Conservation (phyloP, 1,140 invertebrate genomes). For the Paralvinella palmiformis region DNA sequence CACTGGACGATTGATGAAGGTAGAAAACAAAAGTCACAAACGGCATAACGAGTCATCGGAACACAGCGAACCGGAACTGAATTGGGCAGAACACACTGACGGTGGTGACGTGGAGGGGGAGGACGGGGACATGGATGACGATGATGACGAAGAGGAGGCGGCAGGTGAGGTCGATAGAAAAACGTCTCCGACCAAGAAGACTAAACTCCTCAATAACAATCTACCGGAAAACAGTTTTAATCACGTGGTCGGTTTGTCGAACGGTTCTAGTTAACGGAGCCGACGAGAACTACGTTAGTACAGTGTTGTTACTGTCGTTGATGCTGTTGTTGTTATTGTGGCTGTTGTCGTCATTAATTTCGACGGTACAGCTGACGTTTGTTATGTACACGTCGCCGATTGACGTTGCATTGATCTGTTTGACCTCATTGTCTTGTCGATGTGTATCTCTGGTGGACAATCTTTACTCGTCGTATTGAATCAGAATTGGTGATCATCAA, state of each 20-base stretch:
- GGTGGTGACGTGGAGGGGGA: neutral
- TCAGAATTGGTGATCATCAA: neutral
- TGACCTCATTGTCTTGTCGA: neutral
- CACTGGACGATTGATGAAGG: neutral
- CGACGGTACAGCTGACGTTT: slow-evolving; percentile 1
- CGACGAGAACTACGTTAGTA: too few relatives aligned
- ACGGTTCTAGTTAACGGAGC: too few relatives aligned
- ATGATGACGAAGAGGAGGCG: neutral
- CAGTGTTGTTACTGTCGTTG: neutral
- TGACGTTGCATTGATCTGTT: neutral
- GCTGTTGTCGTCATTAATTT: neutral
- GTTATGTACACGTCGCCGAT: neutral
- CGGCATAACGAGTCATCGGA: too few relatives aligned
- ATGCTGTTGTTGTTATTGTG: neutral
- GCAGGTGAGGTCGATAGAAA: neutral
- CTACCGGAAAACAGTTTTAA: too few relatives aligned
- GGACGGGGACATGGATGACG: neutral
- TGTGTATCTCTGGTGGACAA: neutral
- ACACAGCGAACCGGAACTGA: too few relatives aligned
- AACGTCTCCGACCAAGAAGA: neutral
- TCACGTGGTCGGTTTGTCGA: too few relatives aligned
- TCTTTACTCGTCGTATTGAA: neutral
- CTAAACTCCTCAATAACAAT: neutral
- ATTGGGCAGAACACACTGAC: neutral
- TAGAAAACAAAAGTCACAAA: too few relatives aligned